Evolutionary conservation across 2,113 vertebrate species (phyloP), one percentile per base, ranked within the genome.

Genomic region (Apaloderma vittatum): DNA sequence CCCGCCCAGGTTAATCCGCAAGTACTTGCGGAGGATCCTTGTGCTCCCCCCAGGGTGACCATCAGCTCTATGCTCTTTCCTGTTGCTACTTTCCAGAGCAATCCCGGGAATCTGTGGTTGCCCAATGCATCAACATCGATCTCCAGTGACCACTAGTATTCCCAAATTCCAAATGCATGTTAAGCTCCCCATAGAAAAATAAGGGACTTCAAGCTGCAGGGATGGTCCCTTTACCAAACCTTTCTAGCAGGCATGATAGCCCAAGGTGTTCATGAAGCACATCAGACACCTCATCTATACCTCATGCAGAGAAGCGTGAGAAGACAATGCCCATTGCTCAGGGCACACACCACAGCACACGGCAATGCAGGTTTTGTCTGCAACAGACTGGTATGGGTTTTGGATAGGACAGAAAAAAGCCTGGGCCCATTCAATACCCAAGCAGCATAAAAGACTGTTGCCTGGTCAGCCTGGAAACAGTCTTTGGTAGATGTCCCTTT

Each of bases 31-130:
- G 61, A 57, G 30, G 15, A 40, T 36, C 18, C 34, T 46, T 65
- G 43, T 0, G 0, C 3, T 17, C 5, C 32, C 46, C 32, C 4
- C 13, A 45, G 34, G 18, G 14, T 27, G 18, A 19, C 20, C 54
- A 26, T 23, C 55, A 24, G 24, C 52, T 45, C 36, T 15, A 3
- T 27, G 20, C 29, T 46, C 24, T 68, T 67, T 36, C 27, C 40
- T 77, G 12, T 34, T 0, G 1, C 55, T 21, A 26, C 57, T 79
- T 84, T 65, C 21, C 34, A n/a, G 46, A 58, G 66, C 83, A 83
- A 54, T 14, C 30, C 19, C 0, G 2, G 17, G 51, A 68, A 59
- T 45, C 20, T 54, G 20, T 61, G 49, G 8, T 73, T 26, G 19
- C 45, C 14, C 8, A 59, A 43, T 59, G 37, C 17, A 49, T 48